Percentiles rank a stretch among this genome's conserved stretches.
These are phyloP conservation scores for Xanthorhoe spadicearia DNA, from an alignment of 2,888 invertebrate genomes.

Conservation along the genomic window DNA sequence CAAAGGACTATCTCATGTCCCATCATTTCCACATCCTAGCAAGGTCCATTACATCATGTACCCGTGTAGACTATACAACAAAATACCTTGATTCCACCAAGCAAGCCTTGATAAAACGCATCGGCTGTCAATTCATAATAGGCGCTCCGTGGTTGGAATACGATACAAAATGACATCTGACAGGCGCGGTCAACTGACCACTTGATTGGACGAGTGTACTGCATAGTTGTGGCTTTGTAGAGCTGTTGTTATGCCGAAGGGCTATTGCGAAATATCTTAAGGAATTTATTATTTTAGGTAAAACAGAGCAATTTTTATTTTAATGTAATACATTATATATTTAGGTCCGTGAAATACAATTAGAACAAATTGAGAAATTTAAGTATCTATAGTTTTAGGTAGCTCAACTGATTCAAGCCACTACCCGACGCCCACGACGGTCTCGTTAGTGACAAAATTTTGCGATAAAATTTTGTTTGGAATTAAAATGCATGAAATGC, in stretches of 20 bases:
- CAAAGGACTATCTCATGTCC: constrained; percentile 39
- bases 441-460: too few species aligned
- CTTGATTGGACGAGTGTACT: constrained; percentile 35
- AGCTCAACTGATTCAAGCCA: too few species aligned
- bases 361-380: too few species aligned
- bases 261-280: constrained; percentile 1
- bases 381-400: too few species aligned
- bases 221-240: constrained; percentile 43
- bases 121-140: constrained; percentile 23
- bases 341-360: background rate
- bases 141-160: constrained; percentile 30
- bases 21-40: constrained; percentile 45
- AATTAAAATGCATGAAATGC: too few species aligned
- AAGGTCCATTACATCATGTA: constrained; percentile 43
- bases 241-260: constrained; percentile 23
- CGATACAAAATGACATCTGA: constrained; percentile 28
- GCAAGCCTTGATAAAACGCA: constrained; percentile 27
- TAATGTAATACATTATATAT: background rate
- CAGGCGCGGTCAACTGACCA: constrained; percentile 38
- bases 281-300: background rate
- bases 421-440: too few species aligned
- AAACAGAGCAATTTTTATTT: background rate
- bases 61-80: constrained; percentile 31
- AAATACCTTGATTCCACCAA: constrained; percentile 33
- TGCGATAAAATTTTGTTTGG: too few species aligned